Evolutionary conservation across 2,888 invertebrate genomes (phyloP), one percentile per base, ranked within the genome.

Genomic region (Epinotia demarniana): DNA sequence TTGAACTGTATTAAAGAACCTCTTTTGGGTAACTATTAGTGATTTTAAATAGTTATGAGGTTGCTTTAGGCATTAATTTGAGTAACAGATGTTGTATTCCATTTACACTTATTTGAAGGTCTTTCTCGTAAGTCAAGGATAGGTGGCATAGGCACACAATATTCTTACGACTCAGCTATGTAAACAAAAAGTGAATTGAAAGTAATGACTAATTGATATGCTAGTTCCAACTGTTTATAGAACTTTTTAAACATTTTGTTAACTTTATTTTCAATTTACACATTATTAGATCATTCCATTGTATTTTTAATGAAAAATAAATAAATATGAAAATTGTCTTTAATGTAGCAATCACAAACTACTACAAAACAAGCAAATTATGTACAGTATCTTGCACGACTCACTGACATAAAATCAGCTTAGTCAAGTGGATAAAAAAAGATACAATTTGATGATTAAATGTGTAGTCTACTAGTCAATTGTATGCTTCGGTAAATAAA

Each of bases 71-170:
- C 13, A 12, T 53, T 75, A 23, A 53, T 70, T 64, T 18, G n/a
- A 46, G 49, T 58, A 58, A 49, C 74, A 75, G 74, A 70, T 75
- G 74, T 58, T 75, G 39, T 23, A 53, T 46, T 53, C 39, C 19
- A 12, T 57, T 74, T 58, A 49, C 46, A n/a, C 11, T 33, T 58
- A 57, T 73, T 49, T 68, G 70, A 67, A 66, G 70, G 61, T 75
- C 66, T 18, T 66, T n/a, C 19, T 49, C 46, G n/a, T 39, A 61
- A 19, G 55, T 76, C 71, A 73, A 75, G 78, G 79, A 74, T 78
- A 77, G 62, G 60, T 63, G 9, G 58, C 23, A 68, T 75, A 16
- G 53, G 72, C 69, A 61, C 67, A 68, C 3, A 27, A 69, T 68
- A 58, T 69, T 74, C 64, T 77, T 55, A 13, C 27, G 13, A 58